These are phyloP conservation scores for Heliothis virescens DNA, from an alignment of 1,140 invertebrate species.

Conservation along the genomic window DNA sequence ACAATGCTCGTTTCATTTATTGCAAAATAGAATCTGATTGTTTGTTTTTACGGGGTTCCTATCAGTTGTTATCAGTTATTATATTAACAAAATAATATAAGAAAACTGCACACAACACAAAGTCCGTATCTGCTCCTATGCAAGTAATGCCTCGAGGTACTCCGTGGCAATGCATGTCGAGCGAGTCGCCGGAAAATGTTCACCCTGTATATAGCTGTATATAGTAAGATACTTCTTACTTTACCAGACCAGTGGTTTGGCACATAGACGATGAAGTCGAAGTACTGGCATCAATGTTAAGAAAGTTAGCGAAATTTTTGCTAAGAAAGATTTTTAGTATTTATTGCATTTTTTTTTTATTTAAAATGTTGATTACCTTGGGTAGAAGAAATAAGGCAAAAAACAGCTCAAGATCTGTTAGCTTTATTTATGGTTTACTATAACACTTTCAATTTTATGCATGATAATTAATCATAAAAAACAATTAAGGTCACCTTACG, in stretches of 20 bases:
- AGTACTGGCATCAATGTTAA: not conserved
- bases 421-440: not conserved
- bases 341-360: too few relatives aligned
- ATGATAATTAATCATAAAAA: not conserved
- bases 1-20: too few relatives aligned
- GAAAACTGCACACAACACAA: not conserved
- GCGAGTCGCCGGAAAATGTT: constrained; percentile 15
- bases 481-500: constrained; percentile 4
- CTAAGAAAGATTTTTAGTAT: not conserved
- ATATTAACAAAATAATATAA: too few relatives aligned
- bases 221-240: not conserved
- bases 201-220: not conserved
- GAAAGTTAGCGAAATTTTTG: not conserved
- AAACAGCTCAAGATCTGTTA: not conserved
- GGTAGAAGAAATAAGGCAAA: too few relatives aligned
- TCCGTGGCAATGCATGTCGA: constrained; percentile 32
- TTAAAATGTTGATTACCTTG: too few relatives aligned
- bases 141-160: constrained; percentile 37
- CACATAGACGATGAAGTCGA: not conserved
- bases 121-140: constrained; percentile 21
- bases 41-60: too few relatives aligned
- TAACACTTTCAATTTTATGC: not conserved
- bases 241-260: not conserved
- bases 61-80: too few relatives aligned
- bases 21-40: too few relatives aligned